Evolutionary conservation across 2,113 vertebrate species (phyloP).

Genomic region (Vicugna pacos): DNA sequence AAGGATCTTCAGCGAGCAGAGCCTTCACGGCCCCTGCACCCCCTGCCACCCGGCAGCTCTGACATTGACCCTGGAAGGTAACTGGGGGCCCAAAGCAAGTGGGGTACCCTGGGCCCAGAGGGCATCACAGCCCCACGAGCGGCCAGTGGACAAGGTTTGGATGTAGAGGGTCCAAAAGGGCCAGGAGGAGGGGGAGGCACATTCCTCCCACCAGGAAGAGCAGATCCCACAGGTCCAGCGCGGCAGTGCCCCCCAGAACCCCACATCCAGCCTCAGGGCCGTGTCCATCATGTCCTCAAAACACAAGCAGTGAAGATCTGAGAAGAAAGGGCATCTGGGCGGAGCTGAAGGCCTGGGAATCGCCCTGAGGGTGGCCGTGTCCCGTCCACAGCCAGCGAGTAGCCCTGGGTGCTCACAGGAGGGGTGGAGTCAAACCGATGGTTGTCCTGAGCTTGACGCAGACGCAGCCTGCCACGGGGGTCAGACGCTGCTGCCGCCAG

Average conservation of each 20-base stretch:
- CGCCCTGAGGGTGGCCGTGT: too few relatives aligned
- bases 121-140: not conserved
- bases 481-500: too few relatives aligned
- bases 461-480: accelerated
- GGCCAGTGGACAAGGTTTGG: not conserved
- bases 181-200: not conserved
- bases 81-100: too few relatives aligned
- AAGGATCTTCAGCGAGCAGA: too few relatives aligned
- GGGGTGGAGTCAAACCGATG: not conserved
- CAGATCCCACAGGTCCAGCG: not conserved
- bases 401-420: not conserved
- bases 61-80: not conserved
- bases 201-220: not conserved
- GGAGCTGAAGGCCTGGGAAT: not conserved
- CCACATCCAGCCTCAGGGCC: not conserved
- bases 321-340: not conserved
- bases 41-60: not conserved
- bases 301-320: not conserved
- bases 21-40: not conserved
- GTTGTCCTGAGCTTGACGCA: not conserved
- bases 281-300: not conserved
- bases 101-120: not conserved
- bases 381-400: accelerated
- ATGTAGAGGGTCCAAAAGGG: not conserved
- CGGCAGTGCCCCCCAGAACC: accelerated